Percentiles rank a stretch among this genome's conserved stretches.
Evolutionary conservation across 2,797 vertebrate genomes (phyloP).

Genomic region (Melanotaenia maccullochi): DNA sequence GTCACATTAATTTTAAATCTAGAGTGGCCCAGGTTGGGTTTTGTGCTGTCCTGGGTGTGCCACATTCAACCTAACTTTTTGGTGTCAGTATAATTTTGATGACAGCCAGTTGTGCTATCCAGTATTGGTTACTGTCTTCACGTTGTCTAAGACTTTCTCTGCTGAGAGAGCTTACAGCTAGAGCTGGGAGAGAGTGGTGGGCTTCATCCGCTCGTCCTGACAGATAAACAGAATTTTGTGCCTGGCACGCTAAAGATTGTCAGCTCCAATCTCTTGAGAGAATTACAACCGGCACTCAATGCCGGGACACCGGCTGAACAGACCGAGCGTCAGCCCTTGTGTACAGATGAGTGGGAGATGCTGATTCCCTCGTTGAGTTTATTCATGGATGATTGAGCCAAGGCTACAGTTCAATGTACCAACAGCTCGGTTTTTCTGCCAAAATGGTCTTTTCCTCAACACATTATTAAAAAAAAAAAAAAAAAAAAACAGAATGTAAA

Average conservation of each 20-base stretch:
- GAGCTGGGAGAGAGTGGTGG: constrained; percentile 54
- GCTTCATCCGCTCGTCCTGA: constrained; percentile 59
- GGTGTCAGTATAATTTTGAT: constrained; percentile 48
- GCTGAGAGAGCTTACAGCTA: constrained; percentile 65
- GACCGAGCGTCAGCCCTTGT: constrained; percentile 51
- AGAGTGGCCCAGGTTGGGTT: neutral
- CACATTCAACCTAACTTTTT: constrained; percentile 34
- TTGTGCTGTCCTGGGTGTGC: constrained; percentile 22
- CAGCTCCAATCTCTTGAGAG: constrained; percentile 77
- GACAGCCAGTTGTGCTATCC: constrained; percentile 35
- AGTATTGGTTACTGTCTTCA: constrained; percentile 58
- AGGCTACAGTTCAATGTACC: constrained; percentile 40
- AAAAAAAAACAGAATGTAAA: constrained; percentile 37
- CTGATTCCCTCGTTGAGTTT: constrained; percentile 59
- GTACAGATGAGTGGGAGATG: constrained; percentile 53
- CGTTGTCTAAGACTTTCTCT: constrained; percentile 65
- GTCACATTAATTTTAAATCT: constrained; percentile 41
- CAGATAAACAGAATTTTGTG: constrained; percentile 83
- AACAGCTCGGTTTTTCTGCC: constrained; percentile 3
- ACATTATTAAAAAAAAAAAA: constrained; percentile 4
- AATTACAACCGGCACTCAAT: constrained; percentile 77
- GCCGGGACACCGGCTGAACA: constrained; percentile 66
- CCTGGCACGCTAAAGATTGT: constrained; percentile 77
- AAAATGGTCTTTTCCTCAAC: constrained; percentile 31
- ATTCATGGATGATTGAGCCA: constrained; percentile 52